Conservation (phyloP, 2,797 vertebrate genomes). For the Pachyuromys duprasi region DNA sequence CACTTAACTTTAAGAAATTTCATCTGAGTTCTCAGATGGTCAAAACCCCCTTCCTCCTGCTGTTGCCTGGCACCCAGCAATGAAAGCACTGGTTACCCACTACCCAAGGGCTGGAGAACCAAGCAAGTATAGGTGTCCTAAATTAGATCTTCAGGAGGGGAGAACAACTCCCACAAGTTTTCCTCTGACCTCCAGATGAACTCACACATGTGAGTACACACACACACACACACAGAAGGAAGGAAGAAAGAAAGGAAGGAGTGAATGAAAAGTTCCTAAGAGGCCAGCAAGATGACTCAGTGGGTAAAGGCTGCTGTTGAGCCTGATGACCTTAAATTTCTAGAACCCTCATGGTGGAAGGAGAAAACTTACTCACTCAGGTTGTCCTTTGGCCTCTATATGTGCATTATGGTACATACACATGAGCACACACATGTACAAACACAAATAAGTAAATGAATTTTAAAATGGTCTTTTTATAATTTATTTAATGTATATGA, state of each 20-base stretch:
- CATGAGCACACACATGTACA: not conserved
- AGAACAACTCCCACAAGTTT: not conserved
- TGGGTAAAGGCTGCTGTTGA: not conserved
- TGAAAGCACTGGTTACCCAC: not conserved
- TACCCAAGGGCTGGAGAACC: not conserved
- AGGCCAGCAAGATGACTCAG: not conserved
- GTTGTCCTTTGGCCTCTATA: not conserved
- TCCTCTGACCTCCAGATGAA: not conserved
- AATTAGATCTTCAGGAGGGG: not conserved
- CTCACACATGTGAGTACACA: not conserved
- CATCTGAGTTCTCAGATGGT: not conserved
- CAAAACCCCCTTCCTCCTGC: not conserved
- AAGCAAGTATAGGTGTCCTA: not conserved
- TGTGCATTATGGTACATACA: not conserved
- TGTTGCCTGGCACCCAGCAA: not conserved
- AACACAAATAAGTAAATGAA: not conserved
- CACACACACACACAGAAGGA: not conserved
- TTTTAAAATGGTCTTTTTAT: too few relatives aligned
- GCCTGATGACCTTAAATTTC: not conserved
- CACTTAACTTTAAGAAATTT: conserved; percentile 49
- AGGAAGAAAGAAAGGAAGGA: too few relatives aligned
- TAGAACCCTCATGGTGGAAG: not conserved
- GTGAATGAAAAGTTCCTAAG: not conserved
- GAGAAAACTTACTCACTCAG: not conserved
- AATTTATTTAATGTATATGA: not conserved